Base-by-base conservation (phyloP, 2,888 invertebrate species). In the Ichneumon xanthorius region DNA sequence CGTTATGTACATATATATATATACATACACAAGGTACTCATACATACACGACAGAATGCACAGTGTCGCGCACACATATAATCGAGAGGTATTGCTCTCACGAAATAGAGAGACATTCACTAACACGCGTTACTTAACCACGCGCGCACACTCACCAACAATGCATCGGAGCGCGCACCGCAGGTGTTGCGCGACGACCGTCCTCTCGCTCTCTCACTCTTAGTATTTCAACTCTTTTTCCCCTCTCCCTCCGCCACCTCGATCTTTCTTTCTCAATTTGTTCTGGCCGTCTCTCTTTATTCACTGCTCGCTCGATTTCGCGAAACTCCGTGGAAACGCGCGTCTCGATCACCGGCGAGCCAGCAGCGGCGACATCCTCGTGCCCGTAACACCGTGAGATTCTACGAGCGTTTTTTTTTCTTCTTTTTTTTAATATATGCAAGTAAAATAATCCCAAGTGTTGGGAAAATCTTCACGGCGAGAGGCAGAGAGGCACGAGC, bases 111-210 rank as follows among this genome's bases (percentile, higher is more conserved):
- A 61, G 48, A 77, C 71, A 78, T 61, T 82, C 75, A 76, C 79
- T 68, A 65, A 87, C 79, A 82, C 83, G 70, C 48, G 73, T 67
- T 79, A 75, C 67, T 82, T 79, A 80, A 79, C 81, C 84, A 82
- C 84, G 82, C 83, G 68, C 80, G 78, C 80, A 90, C 88, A 91
- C 90, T 91, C 91, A 91, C 91, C 90, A 88, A 90, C 90, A 92
- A 92, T 91, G 89, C 90, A 90, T 90, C 86, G 88, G 87, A 90
- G 86, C 88, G 87, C 90, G 89, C 89, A 88, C 89, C 89, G 89
- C 90, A 89, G 88, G 89, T 91, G 90, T 90, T 89, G 90, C 90
- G 87, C 87, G 86, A 85, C 86, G 81, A 83, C 67, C 87, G 80
- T 61, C 78, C 55, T 78, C 71, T 58, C 84, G 40, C 73, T 67